Base-by-base conservation (phyloP, 2,888 invertebrate genomes). In the Andrena bicolor region DNA sequence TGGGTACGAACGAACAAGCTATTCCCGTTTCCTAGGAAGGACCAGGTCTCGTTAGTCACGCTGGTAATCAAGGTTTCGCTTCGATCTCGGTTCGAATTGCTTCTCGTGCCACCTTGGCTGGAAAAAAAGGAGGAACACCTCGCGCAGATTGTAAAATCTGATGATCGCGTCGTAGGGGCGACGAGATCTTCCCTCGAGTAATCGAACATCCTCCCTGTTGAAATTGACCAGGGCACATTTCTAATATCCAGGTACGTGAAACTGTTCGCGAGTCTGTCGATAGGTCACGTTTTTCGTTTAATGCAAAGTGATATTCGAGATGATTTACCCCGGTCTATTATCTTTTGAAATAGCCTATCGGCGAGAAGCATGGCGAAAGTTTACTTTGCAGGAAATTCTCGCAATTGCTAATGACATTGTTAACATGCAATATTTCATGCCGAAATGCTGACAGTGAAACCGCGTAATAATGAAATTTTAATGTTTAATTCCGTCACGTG, bases 41-140 rank as follows among this genome's bases (percentile, higher is more conserved):
- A 88, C 88, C 88, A 80, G 82, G 88, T 87, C 90, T 92, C 90
- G 90, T 91, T 91, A 92, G 92, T 92, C 90, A 91, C 90, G 89
- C 88, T 90, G 88, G 89, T 91, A 91, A 92, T 92, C 91, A 91
- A 90, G 89, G 83, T 76, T 86, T 83, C 87, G 85, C 82, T 90
- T 90, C 90, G 89, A 90, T 91, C 89, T 87, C 84, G 72, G 76
- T 86, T 88, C 82, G 80, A 89, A 89, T 89, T 88, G 87, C 86
- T 87, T 85, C 81, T 69, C 70, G 80, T 83, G 81, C 73, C 83
- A 80, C 61, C 35, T n/a, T 35, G 30, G 48, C 7, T n/a, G 8
- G 56, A 76, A 65, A 76, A 76, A 53, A 66, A 68, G 66, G 69
- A 75, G 73, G 58, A 82, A 65, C 61, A 79, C 35, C 35, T 76